Evolutionary conservation across 2,113 vertebrate species (phyloP).

Genomic region (Oreochromis tanganicae): DNA sequence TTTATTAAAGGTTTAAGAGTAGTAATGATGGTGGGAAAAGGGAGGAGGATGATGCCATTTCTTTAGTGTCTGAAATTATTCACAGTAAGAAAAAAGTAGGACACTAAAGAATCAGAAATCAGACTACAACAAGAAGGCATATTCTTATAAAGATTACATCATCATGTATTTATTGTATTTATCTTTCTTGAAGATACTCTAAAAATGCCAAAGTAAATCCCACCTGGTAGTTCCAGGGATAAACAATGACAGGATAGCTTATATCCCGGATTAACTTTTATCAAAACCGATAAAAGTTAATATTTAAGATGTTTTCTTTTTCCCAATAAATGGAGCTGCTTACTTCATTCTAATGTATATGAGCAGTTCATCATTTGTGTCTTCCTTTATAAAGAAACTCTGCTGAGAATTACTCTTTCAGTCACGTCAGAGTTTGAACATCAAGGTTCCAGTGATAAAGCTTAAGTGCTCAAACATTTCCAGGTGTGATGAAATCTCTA

Average conservation of each 20-base stretch:
- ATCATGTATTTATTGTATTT: not conserved
- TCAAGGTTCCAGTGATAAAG: not conserved
- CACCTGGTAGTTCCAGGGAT: not conserved
- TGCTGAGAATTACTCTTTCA: not conserved
- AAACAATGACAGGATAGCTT: not conserved
- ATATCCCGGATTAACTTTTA: not conserved
- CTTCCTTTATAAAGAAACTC: not conserved
- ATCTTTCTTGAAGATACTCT: not conserved
- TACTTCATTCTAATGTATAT: not conserved
- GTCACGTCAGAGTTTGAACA: not conserved
- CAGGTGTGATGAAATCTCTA: not conserved
- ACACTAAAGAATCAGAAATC: not conserved
- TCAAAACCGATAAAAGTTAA: not conserved
- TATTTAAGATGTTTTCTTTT: not conserved
- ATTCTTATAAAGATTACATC: not conserved
- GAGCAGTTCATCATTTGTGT: not conserved
- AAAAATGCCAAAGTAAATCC: not conserved
- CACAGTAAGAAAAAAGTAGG: not conserved
- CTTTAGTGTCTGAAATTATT: constrained; percentile 1
- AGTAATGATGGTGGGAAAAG: not conserved
- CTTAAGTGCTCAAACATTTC: not conserved
- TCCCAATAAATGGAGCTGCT: not conserved
- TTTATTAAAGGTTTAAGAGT: constrained; percentile 5
- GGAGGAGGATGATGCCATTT: not conserved
- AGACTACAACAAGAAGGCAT: not conserved